Conservation (phyloP, 92 coral and sea anemone species). For the Epizoanthus illoricatus region DNA sequence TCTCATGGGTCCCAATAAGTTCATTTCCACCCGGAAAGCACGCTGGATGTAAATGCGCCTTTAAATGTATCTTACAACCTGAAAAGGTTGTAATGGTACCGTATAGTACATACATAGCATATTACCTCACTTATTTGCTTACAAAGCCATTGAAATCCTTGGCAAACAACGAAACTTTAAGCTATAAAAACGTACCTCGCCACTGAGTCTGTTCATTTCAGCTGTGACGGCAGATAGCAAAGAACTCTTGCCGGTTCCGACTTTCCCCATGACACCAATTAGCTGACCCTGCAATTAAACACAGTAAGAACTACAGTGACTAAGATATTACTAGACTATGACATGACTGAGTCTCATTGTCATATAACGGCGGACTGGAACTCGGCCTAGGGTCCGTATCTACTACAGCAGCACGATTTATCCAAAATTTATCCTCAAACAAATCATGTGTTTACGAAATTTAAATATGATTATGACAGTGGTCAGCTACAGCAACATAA, state of each 20-base stretch:
- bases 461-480: no score
- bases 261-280: constrained; percentile 91
- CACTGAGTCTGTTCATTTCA: constrained; percentile 78
- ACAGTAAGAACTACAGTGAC: background rate
- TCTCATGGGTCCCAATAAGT: no score
- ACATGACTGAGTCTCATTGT: background rate
- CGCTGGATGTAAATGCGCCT: background rate
- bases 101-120: background rate
- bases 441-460: no score
- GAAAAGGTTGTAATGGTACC: background rate
- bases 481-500: no score
- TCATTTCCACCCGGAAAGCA: background rate
- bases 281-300: constrained; percentile 66
- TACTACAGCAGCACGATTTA: no score
- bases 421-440: no score
- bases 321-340: background rate
- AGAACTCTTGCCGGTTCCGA: constrained; percentile 96
- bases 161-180: background rate
- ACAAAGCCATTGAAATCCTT: background rate
- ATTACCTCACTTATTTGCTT: no score
- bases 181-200: constrained; percentile 55
- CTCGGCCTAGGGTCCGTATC: no score
- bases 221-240: constrained; percentile 92
- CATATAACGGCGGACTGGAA: no score
- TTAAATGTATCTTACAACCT: background rate